Base-by-base conservation (phyloP, 2,888 invertebrate genomes). In the Epirrhoe alternata region DNA sequence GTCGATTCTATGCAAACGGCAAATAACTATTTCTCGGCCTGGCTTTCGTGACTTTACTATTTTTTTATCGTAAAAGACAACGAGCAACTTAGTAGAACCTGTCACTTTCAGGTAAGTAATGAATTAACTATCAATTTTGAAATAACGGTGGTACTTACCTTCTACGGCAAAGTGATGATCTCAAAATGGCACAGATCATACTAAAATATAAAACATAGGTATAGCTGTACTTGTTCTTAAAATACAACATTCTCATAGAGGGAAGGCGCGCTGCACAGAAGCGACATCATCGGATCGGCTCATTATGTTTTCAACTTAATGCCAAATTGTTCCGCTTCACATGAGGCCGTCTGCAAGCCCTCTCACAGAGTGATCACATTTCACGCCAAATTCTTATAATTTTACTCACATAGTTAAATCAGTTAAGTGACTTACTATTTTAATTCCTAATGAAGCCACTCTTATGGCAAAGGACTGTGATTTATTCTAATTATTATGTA, bases 401-500 rank as follows among this genome's bases (percentile, higher is more conserved):
- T 54, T 38, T 54, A 58, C 51, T 24, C 30, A 47, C 24, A 59
- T 55, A 24, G 56, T 66, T 49, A 64, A 61, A 38, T 69, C 58
- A 24, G 56, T 66, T 49, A 64, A 59, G 45, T 69, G 70, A 76
- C 66, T 74, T 72, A n/a, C 58, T 81, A 74, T 80, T 42, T 42
- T 42, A 78, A 79, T 82, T 82, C 81, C 76, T 80, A 78, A 77
- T 82, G 82, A 83, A 88, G 82, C 88, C 84, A 88, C 83, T 85
- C 85, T 82, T 83, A 86, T 86, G 84, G 85, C 86, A 89, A 88
- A 87, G 87, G 90, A 91, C 92, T 92, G 92, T 92, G 92, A 92
- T 92, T 91, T 92, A 92, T 88, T 86, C 90, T 92, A 88, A 87
- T 70, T 85, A 83, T 62, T 59, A 74, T 80, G 69, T 80, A 88